Evolutionary conservation across 2,797 vertebrate genomes (phyloP), one percentile per base, ranked within the genome.

Genomic region (Orestias chungarensis): DNA sequence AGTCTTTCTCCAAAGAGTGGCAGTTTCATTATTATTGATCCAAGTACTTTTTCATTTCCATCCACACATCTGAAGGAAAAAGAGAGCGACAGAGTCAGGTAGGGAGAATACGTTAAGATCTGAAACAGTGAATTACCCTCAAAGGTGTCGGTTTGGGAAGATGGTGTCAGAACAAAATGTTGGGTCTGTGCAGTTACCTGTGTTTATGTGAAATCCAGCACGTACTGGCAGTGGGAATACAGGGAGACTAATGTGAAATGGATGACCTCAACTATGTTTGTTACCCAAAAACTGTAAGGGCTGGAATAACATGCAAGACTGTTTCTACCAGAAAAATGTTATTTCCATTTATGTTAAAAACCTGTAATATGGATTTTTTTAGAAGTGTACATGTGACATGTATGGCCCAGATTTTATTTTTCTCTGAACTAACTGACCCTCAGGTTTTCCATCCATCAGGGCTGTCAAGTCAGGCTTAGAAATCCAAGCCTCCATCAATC

Each of bases 251-350:
- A 38, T 43, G 15, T 9, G 66, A 57, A 66, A 62, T 44, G n/a
- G 29, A 40, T 25, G 95, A 95, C 95, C 57, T 40, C 5, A 61
- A 95, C 95, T 84, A 95, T 64, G 94, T 68, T 50, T 94, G 64
- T 95, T 93, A n/a, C 55, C 18, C 20, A 35, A 35, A 75, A 95
- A 86, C 67, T 95, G 61, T 73, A 67, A 94, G 82, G 9, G 94
- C 95, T 0, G 71, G 88, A 73, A 91, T 95, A 42, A 50, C 73
- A 77, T 74, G 72, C 67, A 76, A 35, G 9, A 59, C 9, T 4
- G 27, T 54, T 69, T 70, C 29, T 68, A 7, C 33, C 8, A 38
- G n/a, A 14, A 69, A 29, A 71, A 18, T 70, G 33, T 71, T 50
- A 75, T 52, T 33, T 44, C 64, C 47, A 62, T 31, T 29, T 7